Conservation (phyloP, 2,888 invertebrate species). For the Oscheius sp. region DNA sequence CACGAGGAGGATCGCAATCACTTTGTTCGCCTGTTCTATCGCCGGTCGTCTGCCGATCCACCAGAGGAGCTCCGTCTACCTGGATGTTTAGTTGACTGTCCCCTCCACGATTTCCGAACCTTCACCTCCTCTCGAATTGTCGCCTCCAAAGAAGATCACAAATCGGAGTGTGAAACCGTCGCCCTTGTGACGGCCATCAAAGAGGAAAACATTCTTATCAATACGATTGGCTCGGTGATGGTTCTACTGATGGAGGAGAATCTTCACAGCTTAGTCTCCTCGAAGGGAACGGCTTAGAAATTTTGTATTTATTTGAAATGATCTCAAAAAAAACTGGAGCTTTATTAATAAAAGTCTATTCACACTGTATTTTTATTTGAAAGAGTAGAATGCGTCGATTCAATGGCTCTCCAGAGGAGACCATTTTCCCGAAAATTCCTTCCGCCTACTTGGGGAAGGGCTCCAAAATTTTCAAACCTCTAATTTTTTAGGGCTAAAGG, state of each 20-base stretch:
- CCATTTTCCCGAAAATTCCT: too few species aligned
- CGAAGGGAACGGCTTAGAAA: background rate
- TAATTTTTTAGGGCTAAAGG: too few species aligned
- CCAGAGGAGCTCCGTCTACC: conserved; percentile 39
- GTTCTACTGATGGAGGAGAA: conserved; percentile 23
- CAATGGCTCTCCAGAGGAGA: too few species aligned
- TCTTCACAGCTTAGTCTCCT: background rate
- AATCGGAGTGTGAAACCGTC: conserved; percentile 10
- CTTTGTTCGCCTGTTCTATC: conserved; percentile 47
- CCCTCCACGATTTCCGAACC: conserved; percentile 33
- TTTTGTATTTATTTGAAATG: background rate
- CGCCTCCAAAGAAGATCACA: background rate
- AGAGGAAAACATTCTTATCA: conserved; percentile 22
- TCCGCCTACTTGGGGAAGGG: too few species aligned
- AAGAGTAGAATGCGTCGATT: too few species aligned
- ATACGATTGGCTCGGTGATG: conserved; percentile 7
- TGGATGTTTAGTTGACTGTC: conserved; percentile 38
- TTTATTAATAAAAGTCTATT: background rate
- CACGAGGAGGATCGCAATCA: conserved; percentile 38
- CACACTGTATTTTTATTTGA: too few species aligned
- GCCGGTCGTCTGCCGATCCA: conserved; percentile 30
- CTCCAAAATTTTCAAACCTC: too few species aligned
- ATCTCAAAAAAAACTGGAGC: background rate
- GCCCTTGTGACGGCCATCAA: background rate
- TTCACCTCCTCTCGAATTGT: conserved; percentile 11